phyloP scores from a whole-genome alignment of 1,140 invertebrate genomes.

The Teleogryllus occipitalis region DNA sequence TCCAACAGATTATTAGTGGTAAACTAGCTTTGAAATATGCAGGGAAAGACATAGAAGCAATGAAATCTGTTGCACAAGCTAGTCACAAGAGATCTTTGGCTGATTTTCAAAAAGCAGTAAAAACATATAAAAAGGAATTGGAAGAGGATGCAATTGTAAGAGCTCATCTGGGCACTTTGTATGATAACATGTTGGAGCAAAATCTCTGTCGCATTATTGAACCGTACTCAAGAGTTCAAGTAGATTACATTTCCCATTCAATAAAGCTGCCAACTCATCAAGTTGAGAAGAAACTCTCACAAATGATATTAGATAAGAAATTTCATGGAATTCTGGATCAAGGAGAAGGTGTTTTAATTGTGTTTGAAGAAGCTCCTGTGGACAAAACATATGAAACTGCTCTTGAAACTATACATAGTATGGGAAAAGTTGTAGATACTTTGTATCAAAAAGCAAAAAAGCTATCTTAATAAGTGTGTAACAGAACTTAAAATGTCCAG shows the following conservation, averaged over 20 bases:
- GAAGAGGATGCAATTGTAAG: conserved; percentile 94
- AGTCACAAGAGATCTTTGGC: conserved; percentile 93
- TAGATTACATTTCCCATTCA: conserved; percentile 69
- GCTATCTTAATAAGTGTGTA: conserved; percentile 61
- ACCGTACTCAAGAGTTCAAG: conserved; percentile 90
- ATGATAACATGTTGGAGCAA: conserved; percentile 98
- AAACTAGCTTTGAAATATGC: conserved; percentile 96
- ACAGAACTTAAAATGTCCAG: background rate
- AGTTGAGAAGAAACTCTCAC: conserved; percentile 97
- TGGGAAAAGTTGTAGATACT: conserved; percentile 98
- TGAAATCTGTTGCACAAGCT: conserved; percentile 93
- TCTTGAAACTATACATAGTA: conserved; percentile 93
- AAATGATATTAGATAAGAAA: conserved; percentile 99
- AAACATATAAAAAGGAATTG: conserved; percentile 79
- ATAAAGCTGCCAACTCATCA: conserved; percentile 82
- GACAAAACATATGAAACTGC: conserved; percentile 97
- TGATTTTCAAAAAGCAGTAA: conserved; percentile 85
- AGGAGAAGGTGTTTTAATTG: conserved; percentile 92
- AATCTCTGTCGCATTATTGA: conserved; percentile 98
- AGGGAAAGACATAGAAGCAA: conserved; percentile 91
- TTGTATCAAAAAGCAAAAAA: conserved; percentile 98
- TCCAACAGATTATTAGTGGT: conserved; percentile 88
- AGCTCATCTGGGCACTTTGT: conserved; percentile 91
- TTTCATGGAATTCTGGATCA: conserved; percentile 95
- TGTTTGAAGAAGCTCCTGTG: conserved; percentile 89